Evolutionary conservation across 2,888 invertebrate species (phyloP), one percentile per base, ranked within the genome.

Genomic region (Conus canariensis): DNA sequence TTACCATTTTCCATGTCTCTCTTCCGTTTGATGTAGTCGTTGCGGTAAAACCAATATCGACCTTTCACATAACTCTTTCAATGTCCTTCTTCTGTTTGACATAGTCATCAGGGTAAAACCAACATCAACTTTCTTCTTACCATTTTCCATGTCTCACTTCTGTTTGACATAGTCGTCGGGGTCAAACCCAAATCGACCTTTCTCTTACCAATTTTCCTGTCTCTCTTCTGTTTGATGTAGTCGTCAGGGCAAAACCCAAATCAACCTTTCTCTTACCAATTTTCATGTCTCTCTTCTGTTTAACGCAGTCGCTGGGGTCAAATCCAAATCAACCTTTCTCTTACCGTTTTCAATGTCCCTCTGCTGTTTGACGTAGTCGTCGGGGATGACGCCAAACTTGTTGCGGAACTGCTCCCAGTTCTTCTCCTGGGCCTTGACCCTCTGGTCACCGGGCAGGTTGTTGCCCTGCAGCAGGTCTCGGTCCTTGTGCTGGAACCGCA

Each of bases 331-430:
- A 4, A 45, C 45, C 45, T 45, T 45, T 45, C 45, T 45, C 45
- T 45, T 4, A 45, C 45, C 45, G 45, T 45, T 45, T 45, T 45
- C 80, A 45, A 45, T 45, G 45, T 94, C 94, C 10, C 59, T 30
- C 19, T 92, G 80, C 91, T 92, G 93, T 85, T 93, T 93, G 45
- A 90, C 58, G 85, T 93, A 94, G 90, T 94, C 94, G 6, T 91
- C 90, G 74, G 87, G 83, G 25, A 77, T 45, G 83, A 93, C 91
- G 22, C 82, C 90, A 85, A 90, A 91, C 80, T 67, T 88, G 45
- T 86, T 22, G 83, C 83, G 22, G 59, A 90, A 90, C 56, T 91
- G 89, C 30, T 92, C 90, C 82, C 88, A 67, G 25, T 85, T 88
- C 70, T 70, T 88, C 8, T 74, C 45, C 77, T 90, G 86, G 25